Percentiles rank a stretch among this genome's conserved stretches.
Evolutionary conservation across 92 coral and sea anemone genomes (phyloP).

Genomic region (Porites divaricata): DNA sequence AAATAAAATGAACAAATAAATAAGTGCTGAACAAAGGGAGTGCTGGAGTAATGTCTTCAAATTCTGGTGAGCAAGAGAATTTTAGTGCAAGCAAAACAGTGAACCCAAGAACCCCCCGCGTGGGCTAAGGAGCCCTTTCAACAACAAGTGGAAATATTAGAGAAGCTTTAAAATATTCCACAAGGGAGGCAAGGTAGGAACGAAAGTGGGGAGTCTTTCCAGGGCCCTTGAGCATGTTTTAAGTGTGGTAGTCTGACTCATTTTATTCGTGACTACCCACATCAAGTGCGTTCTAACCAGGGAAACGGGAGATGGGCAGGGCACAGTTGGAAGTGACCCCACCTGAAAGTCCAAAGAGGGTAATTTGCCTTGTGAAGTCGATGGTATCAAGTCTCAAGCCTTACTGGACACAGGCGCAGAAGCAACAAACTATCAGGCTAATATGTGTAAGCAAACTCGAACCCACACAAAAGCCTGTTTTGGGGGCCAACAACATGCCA

Average conservation of each 20-base stretch:
- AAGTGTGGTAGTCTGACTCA: constrained; percentile 7
- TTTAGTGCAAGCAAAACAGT: neutral
- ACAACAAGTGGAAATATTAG: constrained; percentile 23
- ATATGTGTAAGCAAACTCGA: no score
- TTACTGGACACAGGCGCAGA: no score
- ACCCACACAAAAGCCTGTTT: no score
- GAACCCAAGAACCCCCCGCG: constrained; percentile 15
- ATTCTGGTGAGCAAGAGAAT: neutral
- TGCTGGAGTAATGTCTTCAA: constrained; percentile 23
- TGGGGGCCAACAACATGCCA: no score
- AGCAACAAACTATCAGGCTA: no score
- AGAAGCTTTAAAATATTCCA: neutral
- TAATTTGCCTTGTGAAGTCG: no score
- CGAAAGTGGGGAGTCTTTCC: neutral
- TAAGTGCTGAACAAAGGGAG: constrained; percentile 34
- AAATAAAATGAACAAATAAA: constrained; percentile 1
- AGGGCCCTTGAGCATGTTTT: neutral
- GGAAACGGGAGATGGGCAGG: no score
- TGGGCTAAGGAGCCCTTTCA: constrained; percentile 24
- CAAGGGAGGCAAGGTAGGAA: constrained; percentile 13
- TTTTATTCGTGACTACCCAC: constrained; percentile 9
- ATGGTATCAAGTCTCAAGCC: no score
- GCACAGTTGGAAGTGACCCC: no score
- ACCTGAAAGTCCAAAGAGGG: no score
- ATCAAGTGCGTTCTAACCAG: neutral